A percentile compares a stretch with the other conserved stretches of the same genome.
These are phyloP conservation scores for Enteromius unitaeniatus DNA, from an alignment of 2,797 vertebrate genomes.

Conservation along the genomic window DNA sequence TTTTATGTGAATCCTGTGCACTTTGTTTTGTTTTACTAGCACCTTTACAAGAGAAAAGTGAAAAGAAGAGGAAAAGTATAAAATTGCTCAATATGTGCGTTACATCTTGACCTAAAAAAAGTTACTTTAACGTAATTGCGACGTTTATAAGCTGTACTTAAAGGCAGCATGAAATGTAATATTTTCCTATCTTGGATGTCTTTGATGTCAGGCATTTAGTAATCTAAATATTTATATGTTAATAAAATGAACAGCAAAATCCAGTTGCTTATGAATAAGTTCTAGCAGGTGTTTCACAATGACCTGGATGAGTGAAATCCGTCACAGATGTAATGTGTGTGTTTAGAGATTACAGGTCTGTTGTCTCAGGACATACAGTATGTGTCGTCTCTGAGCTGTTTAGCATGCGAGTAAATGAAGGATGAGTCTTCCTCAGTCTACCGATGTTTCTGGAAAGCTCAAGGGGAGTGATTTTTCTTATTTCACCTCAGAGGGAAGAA, in stretches of 20 bases:
- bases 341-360: constrained; percentile 36
- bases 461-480: constrained; percentile 16
- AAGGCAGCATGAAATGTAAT: not conserved
- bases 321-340: constrained; percentile 28
- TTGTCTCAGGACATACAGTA: constrained; percentile 53
- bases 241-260: constrained; percentile 7
- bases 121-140: not conserved
- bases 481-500: constrained; percentile 28
- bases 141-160: not conserved
- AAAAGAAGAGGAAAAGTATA: not conserved
- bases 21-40: constrained; percentile 3
- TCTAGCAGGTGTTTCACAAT: not conserved
- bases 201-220: constrained; percentile 38
- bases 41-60: not conserved
- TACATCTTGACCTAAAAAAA: not conserved
- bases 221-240: constrained; percentile 31
- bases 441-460: constrained; percentile 50
- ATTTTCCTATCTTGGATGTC: not conserved
- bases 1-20: not conserved
- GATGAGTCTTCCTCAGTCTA: constrained; percentile 60
- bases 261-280: not conserved
- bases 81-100: not conserved
- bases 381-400: constrained; percentile 56
- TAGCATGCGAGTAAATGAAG: constrained; percentile 59
- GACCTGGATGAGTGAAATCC: constrained; percentile 8